These are phyloP conservation scores for Griposia aprilina DNA, from an alignment of 2,888 invertebrate genomes.

Conservation along the genomic window DNA sequence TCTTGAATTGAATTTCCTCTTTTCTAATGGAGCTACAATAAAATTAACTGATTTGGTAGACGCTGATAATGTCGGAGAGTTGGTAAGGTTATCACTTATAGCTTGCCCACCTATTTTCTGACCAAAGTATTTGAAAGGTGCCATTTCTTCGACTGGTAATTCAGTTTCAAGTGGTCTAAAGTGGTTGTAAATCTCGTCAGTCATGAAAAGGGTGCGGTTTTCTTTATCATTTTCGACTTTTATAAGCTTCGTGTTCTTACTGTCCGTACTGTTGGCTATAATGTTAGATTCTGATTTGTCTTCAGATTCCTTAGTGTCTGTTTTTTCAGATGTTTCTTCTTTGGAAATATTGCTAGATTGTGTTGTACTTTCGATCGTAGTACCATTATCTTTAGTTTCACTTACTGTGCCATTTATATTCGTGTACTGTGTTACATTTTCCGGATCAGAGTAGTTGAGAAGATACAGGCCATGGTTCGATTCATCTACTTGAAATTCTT, in stretches of 20 bases:
- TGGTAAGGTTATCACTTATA: constrained; percentile 85
- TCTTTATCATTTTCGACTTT: constrained; percentile 84
- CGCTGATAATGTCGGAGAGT: constrained; percentile 86
- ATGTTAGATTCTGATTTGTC: constrained; percentile 79
- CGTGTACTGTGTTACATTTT: constrained; percentile 82
- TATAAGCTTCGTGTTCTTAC: constrained; percentile 75
- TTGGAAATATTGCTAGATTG: constrained; percentile 61
- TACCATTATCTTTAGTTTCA: constrained; percentile 74
- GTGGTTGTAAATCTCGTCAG: constrained; percentile 92
- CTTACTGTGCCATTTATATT: constrained; percentile 74
- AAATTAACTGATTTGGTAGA: constrained; percentile 88
- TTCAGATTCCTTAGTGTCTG: constrained; percentile 72
- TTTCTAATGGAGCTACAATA: constrained; percentile 83
- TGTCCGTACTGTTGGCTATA: constrained; percentile 83
- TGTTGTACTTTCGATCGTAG: constrained; percentile 72
- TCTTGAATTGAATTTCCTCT: constrained; percentile 86
- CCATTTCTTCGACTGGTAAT: constrained; percentile 92
- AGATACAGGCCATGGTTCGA: constrained; percentile 89
- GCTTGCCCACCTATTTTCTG: constrained; percentile 89
- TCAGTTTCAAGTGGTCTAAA: constrained; percentile 92
- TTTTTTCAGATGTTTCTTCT: constrained; percentile 69
- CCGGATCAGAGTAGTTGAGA: constrained; percentile 88
- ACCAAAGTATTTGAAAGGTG: constrained; percentile 93
- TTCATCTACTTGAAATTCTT: constrained; percentile 90
- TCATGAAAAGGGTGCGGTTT: constrained; percentile 91